Evolutionary conservation across 2,888 invertebrate genomes (phyloP).

Genomic region (Drosophila falleni): DNA sequence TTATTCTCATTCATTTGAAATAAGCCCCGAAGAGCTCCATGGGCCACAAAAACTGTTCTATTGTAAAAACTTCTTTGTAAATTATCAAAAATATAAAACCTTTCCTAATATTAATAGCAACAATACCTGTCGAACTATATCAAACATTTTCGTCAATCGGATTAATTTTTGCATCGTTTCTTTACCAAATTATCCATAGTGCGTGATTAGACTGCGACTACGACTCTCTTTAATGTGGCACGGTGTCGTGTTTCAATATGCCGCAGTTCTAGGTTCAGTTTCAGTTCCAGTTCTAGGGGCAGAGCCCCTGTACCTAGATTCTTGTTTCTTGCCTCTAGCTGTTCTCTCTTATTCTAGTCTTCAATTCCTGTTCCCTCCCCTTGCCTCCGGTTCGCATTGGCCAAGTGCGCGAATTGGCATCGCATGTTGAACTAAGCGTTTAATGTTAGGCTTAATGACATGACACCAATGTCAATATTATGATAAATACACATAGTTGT

Average conservation of each 20-base stretch:
- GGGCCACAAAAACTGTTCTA: no score
- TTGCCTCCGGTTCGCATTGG: slow-evolving; percentile 6
- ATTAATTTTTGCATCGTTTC: no score
- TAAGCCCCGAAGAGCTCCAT: no score
- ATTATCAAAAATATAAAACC: no score
- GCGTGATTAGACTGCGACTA: slow-evolving; percentile 19
- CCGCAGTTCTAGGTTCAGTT: slow-evolving; percentile 30
- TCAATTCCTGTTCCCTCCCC: slow-evolving; percentile 1
- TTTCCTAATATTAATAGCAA: no score
- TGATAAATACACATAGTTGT: slow-evolving; percentile 60
- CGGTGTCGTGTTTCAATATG: slow-evolving; percentile 61
- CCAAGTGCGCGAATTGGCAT: slow-evolving; percentile 38
- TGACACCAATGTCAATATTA: slow-evolving; percentile 79
- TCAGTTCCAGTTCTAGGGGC: slow-evolving; percentile 14
- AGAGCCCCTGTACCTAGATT: slow-evolving; percentile 10
- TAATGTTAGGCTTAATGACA: slow-evolving; percentile 77
- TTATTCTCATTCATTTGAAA: no score
- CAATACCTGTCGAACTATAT: no score
- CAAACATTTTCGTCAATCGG: no score
- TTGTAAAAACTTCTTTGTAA: no score
- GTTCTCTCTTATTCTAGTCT: slow-evolving; percentile 3
- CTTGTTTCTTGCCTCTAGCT: neutral
- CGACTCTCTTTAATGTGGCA: slow-evolving; percentile 67
- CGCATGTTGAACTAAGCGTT: slow-evolving; percentile 71
- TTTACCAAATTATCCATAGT: no score